A percentile compares a stretch with the other conserved stretches of the same genome.
These are phyloP conservation scores for Tribolium madens DNA, from an alignment of 1,140 invertebrate genomes.

Conservation along the genomic window DNA sequence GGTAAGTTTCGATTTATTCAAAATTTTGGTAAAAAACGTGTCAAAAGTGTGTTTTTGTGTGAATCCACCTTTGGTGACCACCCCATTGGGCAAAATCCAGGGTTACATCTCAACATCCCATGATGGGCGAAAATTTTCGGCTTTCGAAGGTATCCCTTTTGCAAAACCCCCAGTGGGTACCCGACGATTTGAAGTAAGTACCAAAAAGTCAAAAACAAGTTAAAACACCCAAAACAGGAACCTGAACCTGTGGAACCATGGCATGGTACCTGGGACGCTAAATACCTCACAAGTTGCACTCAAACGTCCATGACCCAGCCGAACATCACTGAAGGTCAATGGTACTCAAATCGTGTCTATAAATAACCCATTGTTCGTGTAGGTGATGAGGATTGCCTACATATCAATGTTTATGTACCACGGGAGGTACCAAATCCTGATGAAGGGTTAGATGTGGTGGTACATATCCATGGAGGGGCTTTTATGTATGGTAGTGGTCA, in stretches of 20 bases:
- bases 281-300: slow-evolving; percentile 32
- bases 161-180: slow-evolving; percentile 71
- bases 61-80: background rate
- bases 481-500: slow-evolving; percentile 71
- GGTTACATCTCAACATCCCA: slow-evolving; percentile 53
- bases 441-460: slow-evolving; percentile 68
- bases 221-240: background rate
- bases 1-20: background rate
- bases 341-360: background rate
- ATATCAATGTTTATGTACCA: slow-evolving; percentile 67
- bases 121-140: slow-evolving; percentile 66
- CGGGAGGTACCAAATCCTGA: slow-evolving; percentile 60
- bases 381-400: slow-evolving; percentile 70
- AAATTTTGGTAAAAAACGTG: background rate
- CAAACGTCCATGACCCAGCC: slow-evolving; percentile 17
- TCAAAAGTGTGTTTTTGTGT: background rate
- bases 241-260: slow-evolving; percentile 53
- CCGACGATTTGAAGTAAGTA: slow-evolving; percentile 68
- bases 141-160: slow-evolving; percentile 74
- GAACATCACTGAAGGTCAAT: slow-evolving; percentile 43
- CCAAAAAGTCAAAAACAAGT: background rate
- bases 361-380: background rate
- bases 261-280: slow-evolving; percentile 50
- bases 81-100: slow-evolving; percentile 31
- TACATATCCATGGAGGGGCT: slow-evolving; percentile 72